Conservation (phyloP, 2,888 invertebrate species). For the Temnothorax ravouxi region DNA sequence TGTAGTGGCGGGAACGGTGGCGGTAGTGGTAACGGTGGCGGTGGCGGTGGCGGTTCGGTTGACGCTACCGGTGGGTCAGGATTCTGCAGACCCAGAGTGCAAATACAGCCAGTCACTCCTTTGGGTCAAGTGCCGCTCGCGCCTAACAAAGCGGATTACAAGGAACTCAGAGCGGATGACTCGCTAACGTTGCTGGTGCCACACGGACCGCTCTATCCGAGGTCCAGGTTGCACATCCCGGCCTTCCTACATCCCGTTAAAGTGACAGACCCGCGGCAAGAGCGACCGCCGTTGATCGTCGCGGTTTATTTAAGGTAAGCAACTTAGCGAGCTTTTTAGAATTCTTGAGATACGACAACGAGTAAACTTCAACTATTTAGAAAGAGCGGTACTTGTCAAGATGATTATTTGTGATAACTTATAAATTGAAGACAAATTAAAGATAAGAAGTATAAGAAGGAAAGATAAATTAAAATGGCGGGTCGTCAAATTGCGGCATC, state of each 20-base stretch:
- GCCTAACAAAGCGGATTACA: constrained; percentile 93
- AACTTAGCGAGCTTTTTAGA: not conserved
- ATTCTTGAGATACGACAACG: not conserved
- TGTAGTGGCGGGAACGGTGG: no score
- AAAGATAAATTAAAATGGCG: not conserved
- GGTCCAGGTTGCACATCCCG: constrained; percentile 95
- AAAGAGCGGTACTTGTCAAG: not conserved
- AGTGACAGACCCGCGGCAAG: constrained; percentile 75
- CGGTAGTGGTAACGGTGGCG: no score
- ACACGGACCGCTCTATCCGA: constrained; percentile 95
- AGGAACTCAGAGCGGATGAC: constrained; percentile 94
- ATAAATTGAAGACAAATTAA: constrained; percentile 1
- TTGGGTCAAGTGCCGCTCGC: constrained; percentile 90
- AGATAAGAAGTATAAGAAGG: not conserved
- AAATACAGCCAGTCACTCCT: constrained; percentile 88
- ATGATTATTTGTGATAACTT: not conserved
- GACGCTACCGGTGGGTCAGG: constrained; percentile 64
- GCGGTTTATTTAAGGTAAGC: constrained; percentile 94
- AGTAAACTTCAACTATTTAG: not conserved
- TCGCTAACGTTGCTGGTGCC: constrained; percentile 95
- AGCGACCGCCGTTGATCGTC: constrained; percentile 87
- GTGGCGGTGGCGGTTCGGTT: constrained; percentile 13
- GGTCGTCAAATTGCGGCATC: not conserved
- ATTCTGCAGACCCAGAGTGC: constrained; percentile 91
- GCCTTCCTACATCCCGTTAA: constrained; percentile 92